Percentiles rank a stretch among this genome's conserved stretches.
These are phyloP conservation scores for Leptestheria dahalacensis DNA, from an alignment of 1,140 invertebrate species.

Conservation along the genomic window DNA sequence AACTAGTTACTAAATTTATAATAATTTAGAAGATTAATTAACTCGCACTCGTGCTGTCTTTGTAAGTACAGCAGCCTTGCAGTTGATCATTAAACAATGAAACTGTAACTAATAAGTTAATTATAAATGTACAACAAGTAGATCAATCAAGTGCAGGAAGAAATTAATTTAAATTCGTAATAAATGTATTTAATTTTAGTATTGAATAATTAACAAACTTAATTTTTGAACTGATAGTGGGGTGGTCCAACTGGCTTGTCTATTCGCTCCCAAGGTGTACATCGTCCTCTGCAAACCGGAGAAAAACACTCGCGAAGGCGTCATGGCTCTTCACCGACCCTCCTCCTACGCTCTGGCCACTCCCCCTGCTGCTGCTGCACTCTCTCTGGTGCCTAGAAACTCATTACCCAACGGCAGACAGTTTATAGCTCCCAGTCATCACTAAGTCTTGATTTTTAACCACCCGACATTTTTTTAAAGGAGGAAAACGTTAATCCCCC, in stretches of 20 bases:
- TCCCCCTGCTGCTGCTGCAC: neutral
- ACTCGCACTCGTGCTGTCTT: too few relatives aligned
- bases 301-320: constrained; percentile 46
- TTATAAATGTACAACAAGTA: too few relatives aligned
- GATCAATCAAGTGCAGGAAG: too few relatives aligned
- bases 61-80: too few relatives aligned
- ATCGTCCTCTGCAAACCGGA: constrained; percentile 48
- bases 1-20: too few relatives aligned
- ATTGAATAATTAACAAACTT: neutral
- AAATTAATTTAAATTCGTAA: too few relatives aligned
- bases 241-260: constrained; percentile 35
- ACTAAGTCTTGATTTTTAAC: neutral
- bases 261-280: constrained; percentile 46
- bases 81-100: too few relatives aligned
- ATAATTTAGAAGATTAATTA: too few relatives aligned
- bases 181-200: too few relatives aligned
- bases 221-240: constrained; percentile 22
- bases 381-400: neutral
- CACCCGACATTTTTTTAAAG: neutral
- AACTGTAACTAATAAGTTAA: too few relatives aligned
- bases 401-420: neutral
- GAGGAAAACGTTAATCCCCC: too few relatives aligned
- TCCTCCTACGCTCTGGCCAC: constrained; percentile 21
- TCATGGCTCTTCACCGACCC: constrained; percentile 33
- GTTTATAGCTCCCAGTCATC: neutral